Conservation (phyloP, 1,140 invertebrate genomes). For the Cotesia typhae region DNA sequence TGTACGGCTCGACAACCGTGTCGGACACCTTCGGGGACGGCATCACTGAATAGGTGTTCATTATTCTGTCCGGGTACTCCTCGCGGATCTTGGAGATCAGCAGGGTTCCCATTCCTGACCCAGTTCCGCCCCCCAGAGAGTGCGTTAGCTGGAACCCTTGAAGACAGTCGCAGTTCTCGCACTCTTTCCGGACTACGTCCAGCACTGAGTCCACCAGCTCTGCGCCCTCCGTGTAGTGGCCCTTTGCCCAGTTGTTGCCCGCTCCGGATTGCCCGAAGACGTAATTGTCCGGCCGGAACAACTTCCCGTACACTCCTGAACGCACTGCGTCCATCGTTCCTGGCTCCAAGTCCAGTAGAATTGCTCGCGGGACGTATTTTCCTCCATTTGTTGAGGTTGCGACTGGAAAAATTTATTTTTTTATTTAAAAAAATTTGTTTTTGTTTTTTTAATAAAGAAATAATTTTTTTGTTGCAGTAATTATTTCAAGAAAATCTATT, state of each 20-base stretch:
- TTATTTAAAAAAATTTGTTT: no score
- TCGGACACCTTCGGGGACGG: constrained; percentile 81
- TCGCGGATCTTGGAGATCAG: constrained; percentile 72
- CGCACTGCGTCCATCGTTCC: constrained; percentile 80
- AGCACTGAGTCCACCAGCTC: constrained; percentile 77
- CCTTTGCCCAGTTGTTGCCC: constrained; percentile 78
- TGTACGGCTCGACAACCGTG: constrained; percentile 76
- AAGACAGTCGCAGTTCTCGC: constrained; percentile 76
- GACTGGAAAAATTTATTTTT: constrained; percentile 81
- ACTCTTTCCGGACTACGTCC: constrained; percentile 80
- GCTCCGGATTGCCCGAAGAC: constrained; percentile 72
- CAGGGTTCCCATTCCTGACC: constrained; percentile 71
- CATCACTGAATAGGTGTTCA: constrained; percentile 72
- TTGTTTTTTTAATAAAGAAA: no score
- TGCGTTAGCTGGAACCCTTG: constrained; percentile 83
- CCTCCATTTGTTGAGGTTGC: constrained; percentile 88
- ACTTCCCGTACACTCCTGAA: constrained; percentile 72
- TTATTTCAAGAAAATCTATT: no score
- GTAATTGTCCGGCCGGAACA: constrained; percentile 76
- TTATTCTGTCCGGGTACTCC: constrained; percentile 33
- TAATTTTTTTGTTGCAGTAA: no score
- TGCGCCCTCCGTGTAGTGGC: constrained; percentile 78
- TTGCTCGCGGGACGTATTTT: constrained; percentile 77
- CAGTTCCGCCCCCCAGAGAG: constrained; percentile 81
- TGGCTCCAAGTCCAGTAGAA: constrained; percentile 76